Evolutionary conservation across 2,113 vertebrate species (phyloP).

Genomic region (Carettochelys insculpta): DNA sequence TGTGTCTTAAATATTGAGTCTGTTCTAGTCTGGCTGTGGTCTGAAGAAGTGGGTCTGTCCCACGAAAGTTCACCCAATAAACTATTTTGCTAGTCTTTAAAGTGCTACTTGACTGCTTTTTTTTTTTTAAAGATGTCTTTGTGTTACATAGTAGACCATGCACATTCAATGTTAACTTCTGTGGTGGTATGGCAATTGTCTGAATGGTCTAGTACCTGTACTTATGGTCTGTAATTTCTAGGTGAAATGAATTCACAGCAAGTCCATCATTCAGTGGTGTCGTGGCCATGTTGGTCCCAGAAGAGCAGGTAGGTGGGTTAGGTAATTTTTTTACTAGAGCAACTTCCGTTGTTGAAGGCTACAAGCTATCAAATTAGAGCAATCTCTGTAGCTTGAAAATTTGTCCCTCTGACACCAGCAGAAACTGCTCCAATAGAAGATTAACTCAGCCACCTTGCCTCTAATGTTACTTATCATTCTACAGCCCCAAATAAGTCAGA

Average conservation of each 20-base stretch:
- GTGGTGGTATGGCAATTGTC: not conserved
- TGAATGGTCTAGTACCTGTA: not conserved
- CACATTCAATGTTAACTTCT: not conserved
- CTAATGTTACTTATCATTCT: not conserved
- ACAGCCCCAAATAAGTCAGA: not conserved
- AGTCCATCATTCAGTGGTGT: not conserved
- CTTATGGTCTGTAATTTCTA: not conserved
- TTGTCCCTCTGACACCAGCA: not conserved
- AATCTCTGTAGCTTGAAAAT: not conserved
- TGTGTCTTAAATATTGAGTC: no score
- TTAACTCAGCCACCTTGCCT: not conserved
- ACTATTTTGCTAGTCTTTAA: no score
- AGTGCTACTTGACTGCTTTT: no score
- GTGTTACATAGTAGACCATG: not conserved
- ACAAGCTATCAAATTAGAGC: not conserved
- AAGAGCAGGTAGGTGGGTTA: not conserved
- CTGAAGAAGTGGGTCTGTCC: no score
- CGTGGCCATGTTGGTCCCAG: not conserved
- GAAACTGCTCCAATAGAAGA: not conserved
- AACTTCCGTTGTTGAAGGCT: not conserved
- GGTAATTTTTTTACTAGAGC: not conserved
- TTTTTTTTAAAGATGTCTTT: no score
- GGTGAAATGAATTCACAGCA: not conserved
- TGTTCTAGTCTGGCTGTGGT: no score
- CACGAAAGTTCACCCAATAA: no score